Evolutionary conservation across 2,797 vertebrate species (phyloP).

Genomic region (Schizopygopsis pylzovi): DNA sequence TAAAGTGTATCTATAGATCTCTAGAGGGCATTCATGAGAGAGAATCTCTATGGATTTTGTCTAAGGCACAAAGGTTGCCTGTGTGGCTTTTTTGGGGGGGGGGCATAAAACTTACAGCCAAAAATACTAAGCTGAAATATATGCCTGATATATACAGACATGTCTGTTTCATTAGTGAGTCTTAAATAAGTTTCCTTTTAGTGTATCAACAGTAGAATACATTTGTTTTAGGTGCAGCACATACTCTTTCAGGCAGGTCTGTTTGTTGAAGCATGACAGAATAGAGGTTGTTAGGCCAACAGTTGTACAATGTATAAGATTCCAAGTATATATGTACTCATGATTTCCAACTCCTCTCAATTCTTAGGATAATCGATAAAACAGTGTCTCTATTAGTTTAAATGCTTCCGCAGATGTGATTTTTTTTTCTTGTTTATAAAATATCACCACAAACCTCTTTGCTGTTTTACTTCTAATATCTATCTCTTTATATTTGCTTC

Average conservation of each 20-base stretch:
- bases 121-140: background rate
- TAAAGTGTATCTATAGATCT: constrained; percentile 26
- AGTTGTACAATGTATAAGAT: constrained; percentile 10
- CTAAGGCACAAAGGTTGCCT: background rate
- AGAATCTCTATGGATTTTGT: background rate
- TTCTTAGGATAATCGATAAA: constrained; percentile 1
- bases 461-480: background rate
- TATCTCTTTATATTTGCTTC: background rate
- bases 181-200: background rate
- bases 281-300: background rate
- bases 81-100: background rate
- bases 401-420: background rate
- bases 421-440: background rate
- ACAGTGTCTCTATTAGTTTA: background rate
- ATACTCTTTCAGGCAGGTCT: background rate
- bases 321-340: background rate
- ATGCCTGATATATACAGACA: no score
- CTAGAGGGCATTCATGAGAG: background rate
- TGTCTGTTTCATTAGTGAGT: background rate
- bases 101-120: background rate
- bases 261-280: background rate
- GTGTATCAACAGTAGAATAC: background rate
- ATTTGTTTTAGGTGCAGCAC: background rate
- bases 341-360: background rate
- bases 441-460: background rate